Conservation (phyloP, 2,797 vertebrate species). For the Trachops cirrhosus region DNA sequence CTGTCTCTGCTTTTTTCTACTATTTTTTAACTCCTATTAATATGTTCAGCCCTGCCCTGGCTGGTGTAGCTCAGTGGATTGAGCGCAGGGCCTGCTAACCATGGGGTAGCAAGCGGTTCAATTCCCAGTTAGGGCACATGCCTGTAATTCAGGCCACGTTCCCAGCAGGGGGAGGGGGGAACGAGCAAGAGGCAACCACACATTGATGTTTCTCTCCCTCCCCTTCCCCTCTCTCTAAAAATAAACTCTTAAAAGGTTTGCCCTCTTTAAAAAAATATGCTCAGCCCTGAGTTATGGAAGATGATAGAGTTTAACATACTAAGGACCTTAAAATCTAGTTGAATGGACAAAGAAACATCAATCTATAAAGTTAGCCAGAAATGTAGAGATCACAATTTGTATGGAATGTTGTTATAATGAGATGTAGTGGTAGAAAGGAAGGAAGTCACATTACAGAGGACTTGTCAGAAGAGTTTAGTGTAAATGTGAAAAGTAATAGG, state of each 20-base stretch:
- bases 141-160: too few species aligned
- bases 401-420: neutral
- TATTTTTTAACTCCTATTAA: neutral
- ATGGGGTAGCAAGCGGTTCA: too few species aligned
- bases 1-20: neutral
- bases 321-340: constrained; percentile 35
- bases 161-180: too few species aligned
- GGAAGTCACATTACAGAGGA: neutral
- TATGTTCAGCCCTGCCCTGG: neutral
- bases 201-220: too few species aligned
- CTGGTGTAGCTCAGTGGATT: too few species aligned
- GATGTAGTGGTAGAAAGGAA: neutral
- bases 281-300: neutral
- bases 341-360: neutral
- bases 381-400: neutral
- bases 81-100: too few species aligned
- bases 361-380: neutral
- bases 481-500: neutral
- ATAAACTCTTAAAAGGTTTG: too few species aligned
- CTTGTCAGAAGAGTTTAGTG: neutral
- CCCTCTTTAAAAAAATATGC: neutral
- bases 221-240: too few species aligned
- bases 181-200: too few species aligned
- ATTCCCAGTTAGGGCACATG: too few species aligned
- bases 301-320: neutral